These are phyloP conservation scores for Grallaria varia DNA, from an alignment of 2,113 vertebrate species.

Conservation along the genomic window DNA sequence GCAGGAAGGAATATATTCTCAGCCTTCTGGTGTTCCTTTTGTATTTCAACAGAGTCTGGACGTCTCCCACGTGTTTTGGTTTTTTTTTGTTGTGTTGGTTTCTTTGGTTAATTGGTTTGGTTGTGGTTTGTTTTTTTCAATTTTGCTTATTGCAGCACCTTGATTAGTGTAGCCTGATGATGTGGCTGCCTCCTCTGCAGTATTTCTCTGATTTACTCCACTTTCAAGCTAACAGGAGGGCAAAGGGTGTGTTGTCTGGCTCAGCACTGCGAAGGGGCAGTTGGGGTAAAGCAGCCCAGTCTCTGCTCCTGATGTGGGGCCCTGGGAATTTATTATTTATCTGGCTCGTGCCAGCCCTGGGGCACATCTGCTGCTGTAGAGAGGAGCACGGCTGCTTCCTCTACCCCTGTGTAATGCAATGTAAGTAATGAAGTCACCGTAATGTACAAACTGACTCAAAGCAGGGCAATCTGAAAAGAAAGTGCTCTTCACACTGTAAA, in stretches of 20 bases:
- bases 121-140: background rate
- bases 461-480: background rate
- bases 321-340: background rate
- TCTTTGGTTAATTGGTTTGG: background rate
- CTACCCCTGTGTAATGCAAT: constrained; percentile 9
- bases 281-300: background rate
- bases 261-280: background rate
- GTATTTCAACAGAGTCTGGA: background rate
- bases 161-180: background rate
- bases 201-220: background rate
- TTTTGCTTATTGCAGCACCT: background rate
- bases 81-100: background rate
- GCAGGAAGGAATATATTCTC: background rate
- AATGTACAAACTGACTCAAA: background rate
- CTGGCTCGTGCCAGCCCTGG: background rate
- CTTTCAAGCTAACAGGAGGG: background rate
- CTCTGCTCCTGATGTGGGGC: background rate
- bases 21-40: background rate
- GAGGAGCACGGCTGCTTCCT: background rate
- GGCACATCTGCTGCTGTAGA: background rate
- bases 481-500: constrained; percentile 38
- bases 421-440: background rate
- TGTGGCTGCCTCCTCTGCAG: background rate
- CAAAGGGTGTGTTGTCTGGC: background rate
- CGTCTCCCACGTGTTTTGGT: background rate